Evolutionary conservation across 2,888 invertebrate genomes (phyloP).

Genomic region (Volucella bombylans): DNA sequence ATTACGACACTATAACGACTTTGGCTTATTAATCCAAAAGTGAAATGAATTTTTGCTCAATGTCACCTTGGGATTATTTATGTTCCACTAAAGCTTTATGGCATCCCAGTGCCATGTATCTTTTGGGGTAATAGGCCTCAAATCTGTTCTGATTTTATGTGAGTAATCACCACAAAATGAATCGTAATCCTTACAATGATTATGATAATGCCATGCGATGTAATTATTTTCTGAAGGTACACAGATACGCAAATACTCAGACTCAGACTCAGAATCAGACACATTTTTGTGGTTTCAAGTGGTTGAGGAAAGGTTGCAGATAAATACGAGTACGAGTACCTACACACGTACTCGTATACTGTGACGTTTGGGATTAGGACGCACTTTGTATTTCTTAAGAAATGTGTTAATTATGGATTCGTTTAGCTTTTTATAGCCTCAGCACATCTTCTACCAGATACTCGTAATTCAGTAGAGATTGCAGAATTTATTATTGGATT

Average conservation of each 20-base stretch:
- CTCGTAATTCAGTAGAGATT: slow-evolving; percentile 24
- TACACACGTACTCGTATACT: neutral
- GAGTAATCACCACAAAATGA: slow-evolving; percentile 38
- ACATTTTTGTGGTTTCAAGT: too few relatives aligned
- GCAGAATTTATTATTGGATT: slow-evolving; percentile 16
- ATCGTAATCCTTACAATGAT: slow-evolving; percentile 45
- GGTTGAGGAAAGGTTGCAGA: neutral
- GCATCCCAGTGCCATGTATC: neutral
- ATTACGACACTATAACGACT: slow-evolving; percentile 49
- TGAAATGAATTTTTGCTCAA: slow-evolving; percentile 44
- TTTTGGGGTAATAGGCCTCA: slow-evolving; percentile 13
- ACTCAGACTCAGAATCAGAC: too few relatives aligned
- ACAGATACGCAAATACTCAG: too few relatives aligned
- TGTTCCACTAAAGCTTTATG: slow-evolving; percentile 27
- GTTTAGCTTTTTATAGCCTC: slow-evolving; percentile 2
- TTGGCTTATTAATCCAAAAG: slow-evolving; percentile 49
- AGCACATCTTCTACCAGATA: slow-evolving; percentile 1
- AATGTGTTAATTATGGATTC: slow-evolving; percentile 34
- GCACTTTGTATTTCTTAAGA: slow-evolving; percentile 36
- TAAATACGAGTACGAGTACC: neutral
- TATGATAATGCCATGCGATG: slow-evolving; percentile 43
- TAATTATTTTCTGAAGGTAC: slow-evolving; percentile 43
- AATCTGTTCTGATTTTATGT: slow-evolving; percentile 29
- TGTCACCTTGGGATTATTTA: slow-evolving; percentile 55
- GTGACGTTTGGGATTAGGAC: slow-evolving; percentile 28